Percentiles rank a stretch among this genome's conserved stretches.
These are phyloP conservation scores for Anoncus sp. DNA, from an alignment of 2,888 invertebrate species.

Conservation along the genomic window DNA sequence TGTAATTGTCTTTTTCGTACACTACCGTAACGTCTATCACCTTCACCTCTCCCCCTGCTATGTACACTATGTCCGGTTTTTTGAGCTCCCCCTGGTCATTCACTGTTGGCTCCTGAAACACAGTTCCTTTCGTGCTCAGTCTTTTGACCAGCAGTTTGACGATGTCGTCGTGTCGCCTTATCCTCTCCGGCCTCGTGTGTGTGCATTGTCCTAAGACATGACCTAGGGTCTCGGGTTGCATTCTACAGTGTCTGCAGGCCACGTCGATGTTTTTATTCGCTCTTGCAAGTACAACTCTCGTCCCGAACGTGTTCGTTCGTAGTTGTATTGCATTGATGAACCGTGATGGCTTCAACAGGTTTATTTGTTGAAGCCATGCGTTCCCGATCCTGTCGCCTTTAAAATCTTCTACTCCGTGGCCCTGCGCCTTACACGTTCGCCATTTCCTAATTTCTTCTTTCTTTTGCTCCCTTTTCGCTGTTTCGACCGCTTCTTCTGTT, in stretches of 20 bases:
- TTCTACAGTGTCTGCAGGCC: slow-evolving; percentile 72
- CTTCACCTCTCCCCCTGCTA: slow-evolving; percentile 66
- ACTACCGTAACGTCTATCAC: slow-evolving; percentile 74
- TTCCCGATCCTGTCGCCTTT: slow-evolving; percentile 27
- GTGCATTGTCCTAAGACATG: slow-evolving; percentile 72
- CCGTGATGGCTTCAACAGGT: slow-evolving; percentile 34
- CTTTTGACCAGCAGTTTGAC: too few species aligned
- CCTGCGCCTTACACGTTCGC: slow-evolving; percentile 16
- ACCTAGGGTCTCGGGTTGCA: slow-evolving; percentile 73
- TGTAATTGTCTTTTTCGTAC: slow-evolving; percentile 63
- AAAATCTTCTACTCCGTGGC: slow-evolving; percentile 11
- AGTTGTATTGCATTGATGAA: slow-evolving; percentile 49
- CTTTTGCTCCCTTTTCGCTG: too few species aligned
- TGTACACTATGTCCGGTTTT: slow-evolving; percentile 73
- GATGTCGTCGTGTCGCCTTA: slow-evolving; percentile 58
- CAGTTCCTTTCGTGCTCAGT: too few species aligned
- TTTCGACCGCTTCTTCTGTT: too few species aligned
- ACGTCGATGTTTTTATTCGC: not conserved
- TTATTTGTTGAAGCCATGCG: slow-evolving; percentile 20
- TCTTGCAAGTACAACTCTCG: slow-evolving; percentile 26
- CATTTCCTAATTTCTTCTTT: too few species aligned
- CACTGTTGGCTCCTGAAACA: slow-evolving; percentile 49
- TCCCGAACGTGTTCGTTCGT: slow-evolving; percentile 58
- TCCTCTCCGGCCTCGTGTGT: slow-evolving; percentile 45
- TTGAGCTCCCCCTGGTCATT: slow-evolving; percentile 63